phyloP scores from a whole-genome alignment of 2,888 invertebrate species.

The Hypena proboscidalis region DNA sequence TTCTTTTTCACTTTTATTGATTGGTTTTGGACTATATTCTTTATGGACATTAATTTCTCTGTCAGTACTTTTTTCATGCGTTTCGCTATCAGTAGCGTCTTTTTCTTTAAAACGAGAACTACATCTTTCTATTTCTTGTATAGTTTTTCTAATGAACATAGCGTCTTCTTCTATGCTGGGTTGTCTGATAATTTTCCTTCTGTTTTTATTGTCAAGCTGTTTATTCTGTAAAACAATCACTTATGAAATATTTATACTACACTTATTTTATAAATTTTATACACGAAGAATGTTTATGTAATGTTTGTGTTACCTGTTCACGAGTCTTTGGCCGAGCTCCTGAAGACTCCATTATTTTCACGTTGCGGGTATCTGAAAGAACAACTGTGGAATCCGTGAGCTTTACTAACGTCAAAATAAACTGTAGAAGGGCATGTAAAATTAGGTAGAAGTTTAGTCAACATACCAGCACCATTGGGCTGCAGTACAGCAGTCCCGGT shows the following conservation, averaged over 20 bases:
- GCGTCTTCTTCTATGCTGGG: conserved; percentile 80
- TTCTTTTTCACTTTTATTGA: conserved; percentile 50
- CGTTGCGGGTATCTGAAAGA: conserved; percentile 62
- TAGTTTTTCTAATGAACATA: conserved; percentile 76
- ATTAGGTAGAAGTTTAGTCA: conserved; percentile 1
- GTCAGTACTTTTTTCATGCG: conserved; percentile 38
- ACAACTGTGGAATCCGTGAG: conserved; percentile 43
- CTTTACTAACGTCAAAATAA: neutral
- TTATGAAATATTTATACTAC: conserved; percentile 26
- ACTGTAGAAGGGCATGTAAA: too few relatives aligned
- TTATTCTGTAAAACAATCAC: conserved; percentile 53
- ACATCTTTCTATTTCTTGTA: conserved; percentile 79
- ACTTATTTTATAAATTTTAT: conserved; percentile 15
- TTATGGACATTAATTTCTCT: conserved; percentile 47
- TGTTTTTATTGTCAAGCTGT: conserved; percentile 58
- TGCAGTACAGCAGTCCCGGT: conserved; percentile 78
- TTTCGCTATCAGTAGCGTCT: conserved; percentile 39
- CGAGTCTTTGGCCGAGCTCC: conserved; percentile 60
- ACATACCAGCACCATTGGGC: conserved; percentile 67
- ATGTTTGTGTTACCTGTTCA: conserved; percentile 66
- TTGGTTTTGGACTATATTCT: conserved; percentile 48
- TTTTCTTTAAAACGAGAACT: conserved; percentile 65
- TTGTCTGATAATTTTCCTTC: conserved; percentile 65
- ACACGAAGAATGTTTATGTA: conserved; percentile 30
- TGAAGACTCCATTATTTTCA: conserved; percentile 55